Evolutionary conservation across 2,888 invertebrate genomes (phyloP), one percentile per base, ranked within the genome.

Genomic region (Eupithecia subumbrata): DNA sequence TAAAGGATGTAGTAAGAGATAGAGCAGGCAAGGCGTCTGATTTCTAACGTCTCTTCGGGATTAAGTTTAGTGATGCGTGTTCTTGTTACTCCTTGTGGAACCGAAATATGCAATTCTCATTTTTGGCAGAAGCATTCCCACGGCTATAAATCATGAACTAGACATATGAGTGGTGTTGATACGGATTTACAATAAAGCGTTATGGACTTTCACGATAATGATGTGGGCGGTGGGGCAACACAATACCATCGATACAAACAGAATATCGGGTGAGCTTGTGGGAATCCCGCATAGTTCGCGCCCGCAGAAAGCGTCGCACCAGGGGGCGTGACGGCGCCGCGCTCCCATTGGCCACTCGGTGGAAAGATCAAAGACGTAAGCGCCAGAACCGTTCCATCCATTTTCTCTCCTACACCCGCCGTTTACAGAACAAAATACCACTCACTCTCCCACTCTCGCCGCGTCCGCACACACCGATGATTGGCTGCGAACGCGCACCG

Each of bases 141-240:
- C 94, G 94, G 86, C 88, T 92, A 94, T 94, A 94, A 94, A 93
- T 94, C 93, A 94, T 90, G 84, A 78, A 86, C 84, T 82, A 87
- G 91, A 92, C 92, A 91, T 89, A 88, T 84, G 89, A 91, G 90
- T 90, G 88, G 88, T 91, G 90, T 91, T 90, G 91, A 91, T 92
- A 91, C 90, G 89, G 93, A 93, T 92, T 93, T 91, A 93, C 91
- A 91, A 94, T 92, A 87, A 88, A 91, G 88, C 87, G 87, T 86
- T 90, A 91, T 91, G 90, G 89, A 92, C 90, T 91, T 93, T 91
- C 86, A 88, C 89, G 88, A 89, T 93, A 92, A 94, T 94, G 91
- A 94, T 95, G 95, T 94, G 95, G 95, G 95, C 90, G 94, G 90
- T 90, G 85, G 90, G 85, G 88, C 90, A 90, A 92, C 87, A 89